These are phyloP conservation scores for Columba janthina DNA, from an alignment of 2,113 vertebrate species.

Conservation along the genomic window DNA sequence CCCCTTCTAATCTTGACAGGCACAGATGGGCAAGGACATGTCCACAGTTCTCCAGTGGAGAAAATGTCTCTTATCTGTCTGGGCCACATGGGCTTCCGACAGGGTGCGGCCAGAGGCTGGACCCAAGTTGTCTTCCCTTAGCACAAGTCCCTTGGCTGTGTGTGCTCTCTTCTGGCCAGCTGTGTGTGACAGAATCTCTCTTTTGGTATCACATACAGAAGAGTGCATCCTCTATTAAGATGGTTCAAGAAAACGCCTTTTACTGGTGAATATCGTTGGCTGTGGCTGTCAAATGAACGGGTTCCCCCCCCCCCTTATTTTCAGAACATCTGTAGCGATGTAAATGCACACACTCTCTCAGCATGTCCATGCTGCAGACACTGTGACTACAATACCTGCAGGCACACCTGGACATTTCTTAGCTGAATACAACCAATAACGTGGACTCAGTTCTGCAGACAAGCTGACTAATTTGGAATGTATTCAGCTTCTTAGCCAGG, in stretches of 20 bases:
- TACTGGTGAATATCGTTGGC: background rate
- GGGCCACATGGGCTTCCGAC: background rate
- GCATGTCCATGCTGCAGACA: background rate
- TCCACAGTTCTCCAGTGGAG: background rate
- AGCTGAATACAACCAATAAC: background rate
- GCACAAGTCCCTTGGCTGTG: background rate
- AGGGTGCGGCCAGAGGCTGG: background rate
- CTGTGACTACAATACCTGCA: background rate
- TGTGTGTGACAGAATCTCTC: background rate
- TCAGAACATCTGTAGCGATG: background rate
- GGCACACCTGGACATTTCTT: background rate
- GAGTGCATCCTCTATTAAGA: background rate
- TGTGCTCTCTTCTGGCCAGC: background rate
- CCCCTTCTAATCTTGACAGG: background rate
- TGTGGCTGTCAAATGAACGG: background rate
- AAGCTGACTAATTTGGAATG: background rate
- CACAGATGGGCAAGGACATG: rapidly evolving
- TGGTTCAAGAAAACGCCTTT: background rate
- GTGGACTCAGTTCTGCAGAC: background rate
- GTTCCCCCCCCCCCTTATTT: background rate
- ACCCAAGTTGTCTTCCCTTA: background rate
- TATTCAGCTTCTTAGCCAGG: background rate
- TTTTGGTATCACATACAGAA: background rate
- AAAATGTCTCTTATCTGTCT: constrained; percentile 6
- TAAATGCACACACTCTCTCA: background rate